Conservation (phyloP, 2,888 invertebrate species). For the Nemoura dubitans region DNA sequence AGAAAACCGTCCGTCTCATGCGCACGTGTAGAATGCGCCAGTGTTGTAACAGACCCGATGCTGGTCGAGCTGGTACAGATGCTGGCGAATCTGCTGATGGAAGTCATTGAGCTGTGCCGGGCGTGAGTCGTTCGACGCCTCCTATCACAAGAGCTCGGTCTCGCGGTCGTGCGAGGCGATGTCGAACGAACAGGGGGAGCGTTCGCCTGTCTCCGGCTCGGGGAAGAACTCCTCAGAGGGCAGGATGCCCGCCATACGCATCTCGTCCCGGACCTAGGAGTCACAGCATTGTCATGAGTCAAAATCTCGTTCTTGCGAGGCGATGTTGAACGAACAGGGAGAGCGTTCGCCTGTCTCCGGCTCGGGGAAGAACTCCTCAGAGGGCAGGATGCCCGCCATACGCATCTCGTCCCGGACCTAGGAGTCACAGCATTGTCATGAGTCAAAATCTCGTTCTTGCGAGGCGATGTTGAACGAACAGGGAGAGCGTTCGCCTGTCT, state of each 20-base stretch:
- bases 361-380: slow-evolving; percentile 64
- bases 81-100: background rate
- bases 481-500: slow-evolving; percentile 44
- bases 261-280: slow-evolving; percentile 67
- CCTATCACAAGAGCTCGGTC: slow-evolving; percentile 48
- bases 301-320: slow-evolving; percentile 47
- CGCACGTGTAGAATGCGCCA: slow-evolving; percentile 21
- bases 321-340: slow-evolving; percentile 50
- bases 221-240: slow-evolving; percentile 67
- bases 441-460: slow-evolving; percentile 47
- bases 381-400: slow-evolving; percentile 68
- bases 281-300: no score
- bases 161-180: slow-evolving; percentile 48
- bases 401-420: slow-evolving; percentile 71
- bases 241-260: slow-evolving; percentile 69
- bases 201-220: slow-evolving; percentile 46
- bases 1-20: background rate
- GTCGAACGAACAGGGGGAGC: slow-evolving; percentile 50
- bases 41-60: background rate
- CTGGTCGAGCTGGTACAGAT: background rate
- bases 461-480: slow-evolving; percentile 50
- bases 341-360: slow-evolving; percentile 45
- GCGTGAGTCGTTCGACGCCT: background rate
- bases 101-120: background rate
- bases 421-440: no score